A percentile compares a stretch with the other conserved stretches of the same genome.
Conservation (phyloP, 2,113 vertebrate genomes). For the Clupea harengus region DNA sequence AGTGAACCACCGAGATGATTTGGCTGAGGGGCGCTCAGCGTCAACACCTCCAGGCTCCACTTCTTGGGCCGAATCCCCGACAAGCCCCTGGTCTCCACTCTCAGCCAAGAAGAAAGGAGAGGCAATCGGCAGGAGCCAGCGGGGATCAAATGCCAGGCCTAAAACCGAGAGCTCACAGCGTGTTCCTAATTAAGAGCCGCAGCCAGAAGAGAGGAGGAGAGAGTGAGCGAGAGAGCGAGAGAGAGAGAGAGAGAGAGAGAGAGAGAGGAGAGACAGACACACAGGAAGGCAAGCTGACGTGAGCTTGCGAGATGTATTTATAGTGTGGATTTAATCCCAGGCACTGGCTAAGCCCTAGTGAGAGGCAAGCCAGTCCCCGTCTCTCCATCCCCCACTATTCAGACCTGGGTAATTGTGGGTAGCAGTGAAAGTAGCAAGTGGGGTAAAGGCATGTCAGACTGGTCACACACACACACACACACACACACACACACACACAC, state of each 20-base stretch:
- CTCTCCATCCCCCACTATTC: neutral
- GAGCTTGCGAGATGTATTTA: conserved; percentile 44
- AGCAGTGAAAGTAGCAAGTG: conserved; percentile 11
- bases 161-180: conserved; percentile 38
- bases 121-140: conserved; percentile 15
- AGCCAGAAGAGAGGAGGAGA: neutral
- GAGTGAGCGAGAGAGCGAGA: neutral
- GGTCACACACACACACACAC: neutral
- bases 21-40: neutral
- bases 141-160: conserved; percentile 33
- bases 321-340: conserved; percentile 45
- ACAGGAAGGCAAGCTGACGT: conserved; percentile 38
- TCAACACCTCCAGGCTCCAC: neutral
- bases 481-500: neutral
- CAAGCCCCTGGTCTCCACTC: neutral
- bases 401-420: conserved; percentile 20
- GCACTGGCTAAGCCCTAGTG: conserved; percentile 29
- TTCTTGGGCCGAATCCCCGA: neutral
- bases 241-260: neutral
- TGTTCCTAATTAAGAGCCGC: conserved; percentile 37
- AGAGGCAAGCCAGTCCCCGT: conserved; percentile 26
- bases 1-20: neutral
- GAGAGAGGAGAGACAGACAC: conserved; percentile 22
- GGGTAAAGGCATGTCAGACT: neutral
- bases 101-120: neutral